phyloP scores from a whole-genome alignment of 2,888 invertebrate species.

The Teleogryllus oceanicus region DNA sequence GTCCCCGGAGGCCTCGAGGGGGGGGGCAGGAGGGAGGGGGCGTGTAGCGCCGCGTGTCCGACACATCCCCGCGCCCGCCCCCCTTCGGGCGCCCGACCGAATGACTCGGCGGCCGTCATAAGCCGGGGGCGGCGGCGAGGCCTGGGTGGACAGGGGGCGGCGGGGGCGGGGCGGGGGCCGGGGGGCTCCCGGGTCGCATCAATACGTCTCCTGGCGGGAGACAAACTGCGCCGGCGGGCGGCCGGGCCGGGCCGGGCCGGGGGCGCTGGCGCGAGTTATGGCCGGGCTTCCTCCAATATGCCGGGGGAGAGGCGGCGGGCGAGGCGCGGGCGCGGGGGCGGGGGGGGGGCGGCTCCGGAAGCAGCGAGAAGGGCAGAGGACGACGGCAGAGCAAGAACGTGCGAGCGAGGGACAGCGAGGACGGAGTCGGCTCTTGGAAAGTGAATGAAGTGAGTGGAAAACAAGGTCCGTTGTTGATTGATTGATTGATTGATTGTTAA shows the following conservation, averaged over 20 bases:
- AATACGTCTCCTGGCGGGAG: constrained; percentile 26
- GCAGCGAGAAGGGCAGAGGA: no score
- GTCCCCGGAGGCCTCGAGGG: background rate
- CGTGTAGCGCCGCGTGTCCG: background rate
- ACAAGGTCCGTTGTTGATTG: no score
- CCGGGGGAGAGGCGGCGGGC: no score
- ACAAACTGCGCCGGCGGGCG: background rate
- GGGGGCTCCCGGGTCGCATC: constrained; percentile 36
- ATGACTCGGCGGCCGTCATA: no score
- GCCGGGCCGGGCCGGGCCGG: background rate
- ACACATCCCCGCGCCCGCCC: background rate
- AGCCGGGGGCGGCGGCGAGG: background rate
- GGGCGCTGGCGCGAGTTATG: constrained; percentile 3
- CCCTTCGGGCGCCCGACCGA: background rate
- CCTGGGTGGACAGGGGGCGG: background rate
- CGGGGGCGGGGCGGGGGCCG: constrained; percentile 8
- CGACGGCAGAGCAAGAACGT: no score
- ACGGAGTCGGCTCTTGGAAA: no score
- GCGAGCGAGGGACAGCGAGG: no score
- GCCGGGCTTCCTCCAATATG: constrained; percentile 18
- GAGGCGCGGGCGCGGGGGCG: no score
- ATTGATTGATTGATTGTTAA: no score
- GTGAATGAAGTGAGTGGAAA: no score
- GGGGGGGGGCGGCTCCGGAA: background rate
- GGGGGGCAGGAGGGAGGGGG: background rate